Evolutionary conservation across 1,140 invertebrate genomes (phyloP), one percentile per base, ranked within the genome.

Genomic region (Tetraneura akinire): DNA sequence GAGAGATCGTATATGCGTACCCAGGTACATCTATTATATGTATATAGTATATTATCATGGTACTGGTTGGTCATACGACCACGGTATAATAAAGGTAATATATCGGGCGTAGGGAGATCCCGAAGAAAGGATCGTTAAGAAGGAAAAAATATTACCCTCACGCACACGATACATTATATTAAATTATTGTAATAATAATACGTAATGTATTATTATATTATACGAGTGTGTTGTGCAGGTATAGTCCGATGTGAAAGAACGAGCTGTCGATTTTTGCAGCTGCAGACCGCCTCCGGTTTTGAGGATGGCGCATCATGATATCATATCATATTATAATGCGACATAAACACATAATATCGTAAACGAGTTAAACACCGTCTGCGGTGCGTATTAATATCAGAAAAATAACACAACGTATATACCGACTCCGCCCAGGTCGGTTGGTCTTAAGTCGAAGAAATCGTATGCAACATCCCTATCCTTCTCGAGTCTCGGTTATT

Each of bases 91-190:
- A n/a, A n/a, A 37, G 32, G 32, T 37, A 37, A 37, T 37, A 37
- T 4, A 4, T 4, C 32, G 53, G n/a, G n/a, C 14, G 55, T 55
- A 60, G 73, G 74, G 47, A 37, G 37, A 62, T 32, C 21, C 42
- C 53, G 74, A 60, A 78, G 74, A 78, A 78, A 78, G 74, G 74
- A 78, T 78, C 74, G 74, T 78, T 78, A 62, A 14, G 74, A 6
- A 78, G 49, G 16, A 21, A 66, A 76, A 78, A 47, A 78, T 76
- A 78, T 78, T 60, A 49, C 74, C 14, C 8, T n/a, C n/a, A 16
- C 29, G 11, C 68, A 51, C 47, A 16, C 11, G 26, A 60, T 37
- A 60, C 16, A 37, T 32, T 16, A 74, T 78, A 60, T 78, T 78
- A 57, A 60, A 78, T 78, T 78, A 76, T 60, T 78, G 57, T 60